phyloP scores from a whole-genome alignment of 2,797 vertebrate species.

The Sitta carolinensis region DNA sequence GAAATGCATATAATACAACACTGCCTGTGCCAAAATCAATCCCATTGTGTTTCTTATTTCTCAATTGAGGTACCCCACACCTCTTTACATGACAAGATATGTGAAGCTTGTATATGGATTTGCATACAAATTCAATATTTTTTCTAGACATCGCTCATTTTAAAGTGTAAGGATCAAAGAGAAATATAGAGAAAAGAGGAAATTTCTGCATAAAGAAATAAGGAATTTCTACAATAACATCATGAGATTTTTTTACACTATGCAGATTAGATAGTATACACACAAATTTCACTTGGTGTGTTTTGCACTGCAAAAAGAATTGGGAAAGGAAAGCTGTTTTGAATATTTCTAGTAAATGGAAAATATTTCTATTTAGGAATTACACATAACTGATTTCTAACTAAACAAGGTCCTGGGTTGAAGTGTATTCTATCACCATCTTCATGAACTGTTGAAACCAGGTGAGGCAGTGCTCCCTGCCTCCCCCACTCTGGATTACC shows the following conservation, averaged over 20 bases:
- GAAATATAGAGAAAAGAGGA: background rate
- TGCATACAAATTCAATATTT: background rate
- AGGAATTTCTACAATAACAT: background rate
- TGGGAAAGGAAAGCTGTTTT: background rate
- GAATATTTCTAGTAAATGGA: background rate
- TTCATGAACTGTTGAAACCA: no score
- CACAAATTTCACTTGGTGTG: background rate
- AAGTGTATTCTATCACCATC: no score
- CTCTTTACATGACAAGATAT: background rate
- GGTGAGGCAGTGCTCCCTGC: no score
- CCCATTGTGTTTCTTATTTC: background rate
- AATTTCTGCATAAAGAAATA: background rate
- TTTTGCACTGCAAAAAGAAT: background rate
- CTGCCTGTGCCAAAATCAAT: background rate
- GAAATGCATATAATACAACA: background rate
- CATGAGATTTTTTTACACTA: background rate
- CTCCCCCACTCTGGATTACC: no score
- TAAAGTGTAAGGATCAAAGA: background rate
- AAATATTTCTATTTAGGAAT: background rate
- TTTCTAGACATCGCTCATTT: background rate
- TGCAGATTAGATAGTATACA: background rate
- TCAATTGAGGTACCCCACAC: background rate
- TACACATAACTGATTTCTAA: background rate
- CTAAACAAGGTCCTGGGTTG: no score
- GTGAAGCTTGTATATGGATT: background rate